Evolutionary conservation across 2,797 vertebrate species (phyloP).

Genomic region (Dromococcyx pavoninus): DNA sequence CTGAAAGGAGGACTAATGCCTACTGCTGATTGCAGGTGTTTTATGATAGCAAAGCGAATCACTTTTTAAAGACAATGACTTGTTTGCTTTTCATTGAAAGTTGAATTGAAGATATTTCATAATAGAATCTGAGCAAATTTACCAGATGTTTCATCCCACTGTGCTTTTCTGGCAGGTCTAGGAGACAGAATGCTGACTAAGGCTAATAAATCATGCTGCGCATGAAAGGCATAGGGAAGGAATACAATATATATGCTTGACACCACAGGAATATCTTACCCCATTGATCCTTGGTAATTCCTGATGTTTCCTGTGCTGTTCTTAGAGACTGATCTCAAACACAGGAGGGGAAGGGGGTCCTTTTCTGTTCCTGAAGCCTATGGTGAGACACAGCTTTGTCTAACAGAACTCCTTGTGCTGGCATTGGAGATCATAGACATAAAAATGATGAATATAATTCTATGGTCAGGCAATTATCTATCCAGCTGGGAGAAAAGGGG

Average conservation of each 20-base stretch:
- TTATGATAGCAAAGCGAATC: constrained; percentile 55
- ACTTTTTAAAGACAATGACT: constrained; percentile 67
- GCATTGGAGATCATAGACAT: constrained; percentile 3
- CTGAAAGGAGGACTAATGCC: not conserved
- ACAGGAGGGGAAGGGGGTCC: constrained; percentile 14
- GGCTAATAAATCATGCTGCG: constrained; percentile 68
- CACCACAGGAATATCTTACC: constrained; percentile 45
- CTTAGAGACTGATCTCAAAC: constrained; percentile 35
- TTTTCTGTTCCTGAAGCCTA: constrained; percentile 26
- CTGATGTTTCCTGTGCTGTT: constrained; percentile 45
- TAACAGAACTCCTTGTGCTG: constrained; percentile 18
- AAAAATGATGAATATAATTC: constrained; percentile 55
- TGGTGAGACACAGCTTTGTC: constrained; percentile 32
- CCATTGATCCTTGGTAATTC: constrained; percentile 36
- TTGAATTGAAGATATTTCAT: constrained; percentile 72
- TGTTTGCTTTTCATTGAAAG: constrained; percentile 74
- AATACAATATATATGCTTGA: constrained; percentile 43
- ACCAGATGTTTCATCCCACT: constrained; percentile 74
- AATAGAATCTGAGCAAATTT: constrained; percentile 70
- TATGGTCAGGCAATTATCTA: constrained; percentile 46
- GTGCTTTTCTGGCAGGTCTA: constrained; percentile 66
- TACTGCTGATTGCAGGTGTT: not conserved
- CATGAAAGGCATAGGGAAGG: constrained; percentile 53
- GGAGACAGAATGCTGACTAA: constrained; percentile 65
- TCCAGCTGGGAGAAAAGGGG: constrained; percentile 49